Evolutionary conservation across 2,113 vertebrate genomes (phyloP).

Genomic region (Peucedramus taeniatus): DNA sequence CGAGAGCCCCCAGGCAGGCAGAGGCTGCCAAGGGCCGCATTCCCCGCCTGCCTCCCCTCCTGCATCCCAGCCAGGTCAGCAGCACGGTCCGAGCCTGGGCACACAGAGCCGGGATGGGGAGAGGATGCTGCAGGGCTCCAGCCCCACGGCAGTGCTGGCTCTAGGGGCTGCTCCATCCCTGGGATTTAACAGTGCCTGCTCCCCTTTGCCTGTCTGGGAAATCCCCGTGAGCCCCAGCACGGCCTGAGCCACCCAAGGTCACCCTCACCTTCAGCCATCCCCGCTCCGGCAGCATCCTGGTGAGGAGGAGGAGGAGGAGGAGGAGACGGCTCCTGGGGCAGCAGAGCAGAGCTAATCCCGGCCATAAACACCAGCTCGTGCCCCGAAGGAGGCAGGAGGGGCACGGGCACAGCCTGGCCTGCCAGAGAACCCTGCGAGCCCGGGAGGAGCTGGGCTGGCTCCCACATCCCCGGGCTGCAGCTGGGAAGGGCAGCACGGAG

Average conservation of each 20-base stretch:
- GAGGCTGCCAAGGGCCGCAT: background rate
- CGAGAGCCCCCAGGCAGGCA: background rate
- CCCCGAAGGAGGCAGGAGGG: background rate
- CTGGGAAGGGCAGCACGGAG: background rate
- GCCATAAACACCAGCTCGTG: background rate
- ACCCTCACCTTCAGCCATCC: background rate
- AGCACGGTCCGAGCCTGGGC: background rate
- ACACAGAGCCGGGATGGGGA: background rate
- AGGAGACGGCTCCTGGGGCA: background rate
- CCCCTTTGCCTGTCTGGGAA: background rate
- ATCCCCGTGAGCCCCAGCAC: background rate
- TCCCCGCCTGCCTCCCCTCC: background rate
- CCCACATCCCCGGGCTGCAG: accelerated
- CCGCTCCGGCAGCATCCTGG: accelerated
- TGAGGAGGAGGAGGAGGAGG: no score
- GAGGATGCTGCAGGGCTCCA: background rate
- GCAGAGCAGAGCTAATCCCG: background rate
- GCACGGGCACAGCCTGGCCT: background rate
- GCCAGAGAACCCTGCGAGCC: background rate
- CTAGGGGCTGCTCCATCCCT: background rate
- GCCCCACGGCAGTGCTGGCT: accelerated
- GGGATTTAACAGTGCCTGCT: accelerated
- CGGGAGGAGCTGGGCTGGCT: accelerated
- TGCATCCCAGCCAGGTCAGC: background rate
- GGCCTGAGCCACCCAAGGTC: background rate